Conservation (phyloP, 2,888 invertebrate genomes). For the Drosophila crucigera region DNA sequence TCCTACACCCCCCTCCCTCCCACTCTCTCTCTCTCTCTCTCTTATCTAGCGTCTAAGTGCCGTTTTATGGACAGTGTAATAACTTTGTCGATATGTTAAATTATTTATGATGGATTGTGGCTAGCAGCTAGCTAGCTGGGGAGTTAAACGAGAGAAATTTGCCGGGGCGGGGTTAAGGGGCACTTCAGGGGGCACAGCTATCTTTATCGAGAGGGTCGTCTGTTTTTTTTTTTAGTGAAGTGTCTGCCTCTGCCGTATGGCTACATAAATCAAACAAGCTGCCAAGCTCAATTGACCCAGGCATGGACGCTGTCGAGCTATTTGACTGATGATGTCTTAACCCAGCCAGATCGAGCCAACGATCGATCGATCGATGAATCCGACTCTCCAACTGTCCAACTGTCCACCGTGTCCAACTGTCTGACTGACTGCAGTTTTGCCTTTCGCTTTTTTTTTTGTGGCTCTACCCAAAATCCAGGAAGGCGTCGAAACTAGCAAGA, state of each 20-base stretch:
- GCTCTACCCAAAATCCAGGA: slow-evolving; percentile 37
- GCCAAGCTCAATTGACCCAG: slow-evolving; percentile 67
- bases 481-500: slow-evolving; percentile 72
- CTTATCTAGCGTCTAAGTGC: slow-evolving; percentile 39
- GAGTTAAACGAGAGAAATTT: background rate
- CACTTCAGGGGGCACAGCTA: slow-evolving; percentile 17
- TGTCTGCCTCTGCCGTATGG: slow-evolving; percentile 36
- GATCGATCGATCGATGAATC: slow-evolving; percentile 47
- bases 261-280: slow-evolving; percentile 68
- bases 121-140: background rate
- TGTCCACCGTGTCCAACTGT: slow-evolving; percentile 13
- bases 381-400: background rate
- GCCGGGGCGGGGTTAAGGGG: slow-evolving; percentile 5
- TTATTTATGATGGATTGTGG: slow-evolving; percentile 61
- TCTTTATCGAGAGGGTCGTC: slow-evolving; percentile 33
- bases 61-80: slow-evolving; percentile 70
- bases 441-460: slow-evolving; percentile 18
- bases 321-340: slow-evolving; percentile 72
- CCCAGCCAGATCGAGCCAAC: slow-evolving; percentile 49
- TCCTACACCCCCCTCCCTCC: too few species aligned
- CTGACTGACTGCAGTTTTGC: slow-evolving; percentile 37
- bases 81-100: slow-evolving; percentile 65
- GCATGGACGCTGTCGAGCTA: slow-evolving; percentile 62
- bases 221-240: background rate
- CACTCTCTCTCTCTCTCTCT: background rate